Conservation (phyloP, 2,113 vertebrate species). For the Meriones unguiculatus region DNA sequence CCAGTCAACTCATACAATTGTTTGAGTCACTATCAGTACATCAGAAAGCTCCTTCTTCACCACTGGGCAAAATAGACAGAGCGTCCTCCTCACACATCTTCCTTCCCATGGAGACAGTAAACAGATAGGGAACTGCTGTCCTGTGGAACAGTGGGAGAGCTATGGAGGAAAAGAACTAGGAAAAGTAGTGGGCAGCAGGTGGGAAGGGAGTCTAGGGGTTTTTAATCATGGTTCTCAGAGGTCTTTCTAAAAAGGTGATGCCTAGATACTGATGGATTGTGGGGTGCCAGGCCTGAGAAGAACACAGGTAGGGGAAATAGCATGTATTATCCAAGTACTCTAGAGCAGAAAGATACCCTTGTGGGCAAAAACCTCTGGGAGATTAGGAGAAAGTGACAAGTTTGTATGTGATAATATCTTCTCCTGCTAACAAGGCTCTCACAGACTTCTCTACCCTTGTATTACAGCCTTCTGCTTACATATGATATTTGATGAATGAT, state of each 20-base stretch:
- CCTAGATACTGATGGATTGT: not conserved
- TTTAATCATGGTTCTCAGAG: not conserved
- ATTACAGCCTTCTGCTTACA: not conserved
- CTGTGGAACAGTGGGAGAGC: rapidly evolving
- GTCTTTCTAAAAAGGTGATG: not conserved
- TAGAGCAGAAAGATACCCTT: not conserved
- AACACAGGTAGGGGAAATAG: too few species aligned
- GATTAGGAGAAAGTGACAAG: not conserved
- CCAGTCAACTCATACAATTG: not conserved
- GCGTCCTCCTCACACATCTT: not conserved
- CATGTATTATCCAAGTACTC: not conserved
- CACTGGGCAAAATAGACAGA: not conserved
- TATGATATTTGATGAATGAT: not conserved
- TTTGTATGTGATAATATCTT: not conserved
- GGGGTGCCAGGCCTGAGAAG: too few species aligned
- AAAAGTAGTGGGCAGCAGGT: not conserved
- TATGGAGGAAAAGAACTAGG: not conserved
- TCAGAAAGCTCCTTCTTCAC: not conserved
- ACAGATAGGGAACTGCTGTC: rapidly evolving
- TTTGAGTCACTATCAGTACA: not conserved
- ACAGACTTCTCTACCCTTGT: not conserved
- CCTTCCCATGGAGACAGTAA: not conserved
- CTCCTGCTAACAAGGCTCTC: not conserved
- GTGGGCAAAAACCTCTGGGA: not conserved
- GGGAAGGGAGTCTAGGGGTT: not conserved